phyloP scores from a whole-genome alignment of 1,140 invertebrate species.

The Magallana angulata region DNA sequence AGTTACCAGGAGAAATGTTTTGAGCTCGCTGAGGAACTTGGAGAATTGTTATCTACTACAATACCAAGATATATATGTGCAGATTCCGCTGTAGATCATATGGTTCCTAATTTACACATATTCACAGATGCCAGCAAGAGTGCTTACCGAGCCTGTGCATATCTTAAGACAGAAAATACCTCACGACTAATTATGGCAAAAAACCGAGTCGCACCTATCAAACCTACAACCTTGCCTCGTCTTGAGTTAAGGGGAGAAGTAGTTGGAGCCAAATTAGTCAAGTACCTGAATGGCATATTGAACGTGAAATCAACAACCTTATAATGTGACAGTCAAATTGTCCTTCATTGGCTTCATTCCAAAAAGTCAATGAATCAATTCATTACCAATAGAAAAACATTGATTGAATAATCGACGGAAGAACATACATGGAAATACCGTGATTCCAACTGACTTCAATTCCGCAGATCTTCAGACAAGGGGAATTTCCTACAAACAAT shows the following conservation, averaged over 20 bases:
- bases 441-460: constrained; percentile 13
- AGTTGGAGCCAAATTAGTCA: constrained; percentile 49
- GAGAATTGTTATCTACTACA: neutral
- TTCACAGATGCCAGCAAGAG: constrained; percentile 44
- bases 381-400: constrained; percentile 10
- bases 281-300: constrained; percentile 32
- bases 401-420: constrained; percentile 1
- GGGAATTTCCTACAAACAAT: neutral
- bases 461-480: constrained; percentile 30
- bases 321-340: neutral
- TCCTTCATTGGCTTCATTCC: constrained; percentile 14
- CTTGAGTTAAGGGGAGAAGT: constrained; percentile 24
- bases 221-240: neutral
- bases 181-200: neutral
- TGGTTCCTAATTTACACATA: constrained; percentile 8
- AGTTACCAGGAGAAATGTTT: constrained; percentile 10
- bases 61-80: constrained; percentile 40
- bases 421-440: constrained; percentile 38
- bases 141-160: constrained; percentile 40
- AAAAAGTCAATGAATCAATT: constrained; percentile 12
- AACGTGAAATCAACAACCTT: neutral
- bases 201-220: neutral
- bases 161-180: neutral
- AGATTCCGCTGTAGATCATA: neutral
- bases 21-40: neutral